Evolutionary conservation across 2,797 vertebrate genomes (phyloP), one percentile per base, ranked within the genome.

Genomic region (Channallabes apus): DNA sequence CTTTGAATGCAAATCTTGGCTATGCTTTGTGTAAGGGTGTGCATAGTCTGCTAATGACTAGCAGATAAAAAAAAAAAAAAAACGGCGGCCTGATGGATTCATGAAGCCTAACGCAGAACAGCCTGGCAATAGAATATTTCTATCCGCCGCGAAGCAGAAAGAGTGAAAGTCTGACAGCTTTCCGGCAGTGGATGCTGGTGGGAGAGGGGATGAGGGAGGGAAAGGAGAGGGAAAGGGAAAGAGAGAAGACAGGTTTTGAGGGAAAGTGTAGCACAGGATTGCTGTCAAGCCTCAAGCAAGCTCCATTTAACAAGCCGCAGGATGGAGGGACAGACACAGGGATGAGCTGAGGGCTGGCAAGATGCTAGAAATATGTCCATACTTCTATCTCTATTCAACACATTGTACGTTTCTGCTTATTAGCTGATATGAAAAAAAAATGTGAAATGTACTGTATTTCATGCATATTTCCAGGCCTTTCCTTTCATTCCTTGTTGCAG

Each of bases 231-330:
- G 65, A 54, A 65, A 68, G 71, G 62, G 65, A 84, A 87, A 91
- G 92, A 93, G 94, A 92, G 90, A 85, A 83, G 89, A 90, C 90
- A 93, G 93, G 92, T 92, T 92, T 93, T 93, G 92, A 73, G 93
- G 87, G 90, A 92, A 94, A 94, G 93, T 93, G 92, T 92, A 93
- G 92, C 92, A 92, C 92, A 93, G 93, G 94, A 91, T 92, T 91
- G 91, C 94, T 95, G 94, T 95, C 94, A 94, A 93, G 93, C 93
- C 93, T 93, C 93, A 93, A 93, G 93, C 93, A 90, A 93, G 93
- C 93, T 93, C 91, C 91, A 88, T 95, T 95, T 95, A 95, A 95
- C 94, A 94, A 94, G 94, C 93, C 93, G 92, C 93, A 92, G 90
- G 91, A 94, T 92, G 86, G 72, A 82, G 81, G 84, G 89, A 85